phyloP scores from a whole-genome alignment of 2,888 invertebrate genomes.

The Tenodera sinensis region DNA sequence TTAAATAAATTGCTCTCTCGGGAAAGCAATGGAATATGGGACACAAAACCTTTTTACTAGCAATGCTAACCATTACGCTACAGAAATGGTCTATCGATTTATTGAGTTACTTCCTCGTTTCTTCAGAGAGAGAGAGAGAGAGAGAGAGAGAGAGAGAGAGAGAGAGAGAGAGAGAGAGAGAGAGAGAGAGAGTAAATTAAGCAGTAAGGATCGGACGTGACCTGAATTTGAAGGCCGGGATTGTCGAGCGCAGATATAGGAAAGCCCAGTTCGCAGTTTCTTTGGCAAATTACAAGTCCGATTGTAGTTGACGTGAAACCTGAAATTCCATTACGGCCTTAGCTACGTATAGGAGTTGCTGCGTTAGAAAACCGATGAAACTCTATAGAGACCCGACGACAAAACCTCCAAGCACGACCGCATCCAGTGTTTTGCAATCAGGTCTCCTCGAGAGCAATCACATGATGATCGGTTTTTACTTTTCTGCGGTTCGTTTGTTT shows the following conservation, averaged over 20 bases:
- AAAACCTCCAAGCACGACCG: background rate
- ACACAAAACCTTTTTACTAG: background rate
- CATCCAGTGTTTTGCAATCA: background rate
- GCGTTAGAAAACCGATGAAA: background rate
- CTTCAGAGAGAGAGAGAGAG: background rate
- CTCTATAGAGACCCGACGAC: background rate
- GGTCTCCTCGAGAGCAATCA: background rate
- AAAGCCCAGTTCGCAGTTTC: background rate
- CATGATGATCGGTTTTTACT: background rate
- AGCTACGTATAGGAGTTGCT: background rate
- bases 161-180: background rate
- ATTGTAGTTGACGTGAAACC: background rate
- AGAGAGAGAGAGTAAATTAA: background rate
- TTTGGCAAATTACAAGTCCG: background rate
- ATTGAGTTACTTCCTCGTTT: background rate
- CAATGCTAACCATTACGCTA: background rate
- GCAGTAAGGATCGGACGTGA: background rate
- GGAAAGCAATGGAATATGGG: background rate
- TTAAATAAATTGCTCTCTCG: background rate
- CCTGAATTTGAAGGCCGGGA: background rate
- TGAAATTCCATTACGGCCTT: background rate
- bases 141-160: no score
- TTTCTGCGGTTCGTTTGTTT: background rate
- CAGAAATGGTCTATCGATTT: background rate
- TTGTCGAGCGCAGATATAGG: background rate